Evolutionary conservation across 2,113 vertebrate genomes (phyloP).

Genomic region (Gavia stellata): DNA sequence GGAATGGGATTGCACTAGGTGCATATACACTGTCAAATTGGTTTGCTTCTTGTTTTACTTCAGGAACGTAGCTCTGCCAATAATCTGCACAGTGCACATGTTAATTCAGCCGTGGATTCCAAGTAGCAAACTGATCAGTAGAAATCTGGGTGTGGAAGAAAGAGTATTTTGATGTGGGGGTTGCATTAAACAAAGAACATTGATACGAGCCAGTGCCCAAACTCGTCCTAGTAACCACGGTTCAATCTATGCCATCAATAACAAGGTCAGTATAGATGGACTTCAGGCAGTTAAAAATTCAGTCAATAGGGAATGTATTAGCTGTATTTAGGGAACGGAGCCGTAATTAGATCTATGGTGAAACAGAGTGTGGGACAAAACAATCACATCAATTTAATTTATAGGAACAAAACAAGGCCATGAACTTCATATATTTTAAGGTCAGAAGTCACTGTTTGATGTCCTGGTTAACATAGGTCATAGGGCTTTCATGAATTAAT

Average conservation of each 20-base stretch:
- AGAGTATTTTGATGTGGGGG: neutral
- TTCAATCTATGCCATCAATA: neutral
- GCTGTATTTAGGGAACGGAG: neutral
- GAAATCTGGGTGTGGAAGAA: neutral
- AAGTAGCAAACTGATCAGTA: neutral
- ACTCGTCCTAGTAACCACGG: neutral
- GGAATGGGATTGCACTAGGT: neutral
- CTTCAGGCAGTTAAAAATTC: neutral
- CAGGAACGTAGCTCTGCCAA: neutral
- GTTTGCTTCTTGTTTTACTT: neutral
- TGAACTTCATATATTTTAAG: neutral
- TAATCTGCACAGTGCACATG: rapidly evolving
- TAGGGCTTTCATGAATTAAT: constrained; percentile 1
- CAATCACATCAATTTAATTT: neutral
- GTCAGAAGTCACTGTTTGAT: constrained; percentile 1
- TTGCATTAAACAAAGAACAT: neutral
- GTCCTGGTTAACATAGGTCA: neutral
- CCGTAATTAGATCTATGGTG: neutral
- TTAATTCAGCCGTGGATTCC: neutral
- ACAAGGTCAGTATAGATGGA: neutral
- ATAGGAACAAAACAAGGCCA: neutral
- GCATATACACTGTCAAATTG: neutral
- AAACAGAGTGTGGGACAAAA: neutral
- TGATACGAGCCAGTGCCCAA: neutral
- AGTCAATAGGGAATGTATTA: neutral